phyloP scores from a whole-genome alignment of 1,140 invertebrate species.

The Aphaenogaster rudis region DNA sequence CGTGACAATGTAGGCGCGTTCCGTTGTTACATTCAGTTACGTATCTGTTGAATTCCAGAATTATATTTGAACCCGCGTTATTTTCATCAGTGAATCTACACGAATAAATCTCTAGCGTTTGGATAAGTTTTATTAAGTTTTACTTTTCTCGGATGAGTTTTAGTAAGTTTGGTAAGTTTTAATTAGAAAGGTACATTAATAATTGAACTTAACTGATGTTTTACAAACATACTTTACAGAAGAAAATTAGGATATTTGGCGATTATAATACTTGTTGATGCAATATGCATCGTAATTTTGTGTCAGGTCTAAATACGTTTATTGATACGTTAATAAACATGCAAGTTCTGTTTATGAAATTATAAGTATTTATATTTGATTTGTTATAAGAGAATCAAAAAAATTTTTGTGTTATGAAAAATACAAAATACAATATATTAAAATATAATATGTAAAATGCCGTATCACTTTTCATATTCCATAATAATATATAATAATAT shows the following conservation, averaged over 20 bases:
- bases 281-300: neutral
- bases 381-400: neutral
- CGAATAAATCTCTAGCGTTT: neutral
- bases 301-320: neutral
- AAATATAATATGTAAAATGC: too few relatives aligned
- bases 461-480: neutral
- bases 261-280: neutral
- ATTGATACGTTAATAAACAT: neutral
- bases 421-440: neutral
- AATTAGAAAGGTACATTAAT: neutral
- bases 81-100: neutral
- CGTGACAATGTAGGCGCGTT: constrained; percentile 52
- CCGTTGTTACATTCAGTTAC: constrained; percentile 48
- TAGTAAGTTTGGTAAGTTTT: constrained; percentile 11
- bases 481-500: neutral
- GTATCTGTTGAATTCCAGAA: constrained; percentile 16
- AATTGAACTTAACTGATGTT: neutral
- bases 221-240: neutral
- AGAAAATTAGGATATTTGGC: neutral
- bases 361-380: neutral
- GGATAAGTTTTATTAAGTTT: neutral
- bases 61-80: constrained; percentile 7
- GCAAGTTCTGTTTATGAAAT: neutral
- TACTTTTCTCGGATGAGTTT: neutral
- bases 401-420: neutral